Conservation (phyloP, 2,113 vertebrate species). For the Passer domesticus region DNA sequence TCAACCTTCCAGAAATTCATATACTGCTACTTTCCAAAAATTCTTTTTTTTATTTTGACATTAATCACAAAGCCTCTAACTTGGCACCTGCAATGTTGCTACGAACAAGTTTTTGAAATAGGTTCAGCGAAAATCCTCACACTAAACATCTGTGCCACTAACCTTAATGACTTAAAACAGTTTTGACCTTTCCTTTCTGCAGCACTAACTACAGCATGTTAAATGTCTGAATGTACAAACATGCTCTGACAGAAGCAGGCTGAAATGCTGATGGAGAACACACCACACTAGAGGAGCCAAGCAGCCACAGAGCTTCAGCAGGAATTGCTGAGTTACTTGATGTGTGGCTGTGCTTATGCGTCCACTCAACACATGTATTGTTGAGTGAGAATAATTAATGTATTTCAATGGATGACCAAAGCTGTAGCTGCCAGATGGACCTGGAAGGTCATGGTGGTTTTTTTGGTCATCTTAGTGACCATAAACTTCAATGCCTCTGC, state of each 20-base stretch:
- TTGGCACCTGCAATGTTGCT: background rate
- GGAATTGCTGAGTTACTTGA: background rate
- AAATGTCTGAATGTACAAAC: background rate
- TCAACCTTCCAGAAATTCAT: background rate
- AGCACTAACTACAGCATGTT: background rate
- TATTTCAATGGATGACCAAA: background rate
- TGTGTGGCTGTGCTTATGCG: fast-evolving
- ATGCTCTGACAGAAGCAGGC: background rate
- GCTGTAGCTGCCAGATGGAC: background rate
- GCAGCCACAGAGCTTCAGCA: background rate
- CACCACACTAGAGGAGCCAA: background rate
- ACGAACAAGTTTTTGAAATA: background rate
- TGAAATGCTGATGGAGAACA: background rate
- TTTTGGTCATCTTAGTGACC: background rate
- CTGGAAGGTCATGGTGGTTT: background rate
- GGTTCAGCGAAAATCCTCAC: background rate
- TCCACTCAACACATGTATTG: background rate
- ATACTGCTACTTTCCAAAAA: background rate
- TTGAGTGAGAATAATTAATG: background rate
- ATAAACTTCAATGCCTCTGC: background rate
- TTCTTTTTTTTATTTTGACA: background rate
- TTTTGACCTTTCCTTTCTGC: background rate
- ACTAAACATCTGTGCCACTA: background rate
- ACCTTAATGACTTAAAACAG: background rate
- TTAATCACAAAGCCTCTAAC: background rate